These are phyloP conservation scores for Clarias magur DNA, from an alignment of 2,113 vertebrate genomes.

Conservation along the genomic window DNA sequence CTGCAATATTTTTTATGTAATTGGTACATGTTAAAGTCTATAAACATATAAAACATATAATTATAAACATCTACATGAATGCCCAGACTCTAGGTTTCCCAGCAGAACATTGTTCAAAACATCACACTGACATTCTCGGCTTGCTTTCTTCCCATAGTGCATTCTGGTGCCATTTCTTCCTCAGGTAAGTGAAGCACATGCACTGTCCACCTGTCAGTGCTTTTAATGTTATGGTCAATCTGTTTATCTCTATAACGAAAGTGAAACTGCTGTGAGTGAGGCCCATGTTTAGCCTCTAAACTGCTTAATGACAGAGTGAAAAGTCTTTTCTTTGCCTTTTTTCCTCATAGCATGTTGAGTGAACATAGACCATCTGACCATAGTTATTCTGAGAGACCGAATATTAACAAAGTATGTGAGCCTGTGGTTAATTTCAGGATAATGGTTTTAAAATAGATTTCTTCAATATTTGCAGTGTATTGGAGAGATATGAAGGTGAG, in stretches of 20 bases:
- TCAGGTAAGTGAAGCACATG: too few species aligned
- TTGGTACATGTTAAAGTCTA: too few species aligned
- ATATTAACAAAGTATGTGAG: constrained; percentile 9
- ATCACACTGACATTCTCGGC: too few species aligned
- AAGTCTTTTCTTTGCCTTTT: constrained; percentile 46
- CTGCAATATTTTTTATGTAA: too few species aligned
- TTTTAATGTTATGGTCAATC: not conserved
- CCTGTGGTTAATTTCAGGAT: constrained; percentile 16
- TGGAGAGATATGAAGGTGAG: constrained; percentile 29
- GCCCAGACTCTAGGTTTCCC: too few species aligned
- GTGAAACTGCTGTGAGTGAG: constrained; percentile 72
- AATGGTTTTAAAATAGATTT: constrained; percentile 26
- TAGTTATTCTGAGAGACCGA: not conserved
- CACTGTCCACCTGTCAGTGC: too few species aligned
- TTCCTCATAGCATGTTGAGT: constrained; percentile 64
- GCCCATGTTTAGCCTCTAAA: constrained; percentile 63
- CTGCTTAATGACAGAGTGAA: constrained; percentile 72
- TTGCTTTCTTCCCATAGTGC: too few species aligned
- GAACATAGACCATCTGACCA: constrained; percentile 59
- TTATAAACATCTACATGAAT: too few species aligned
- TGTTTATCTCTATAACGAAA: constrained; percentile 63
- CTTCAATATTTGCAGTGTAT: constrained; percentile 7
- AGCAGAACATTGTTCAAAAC: too few species aligned
- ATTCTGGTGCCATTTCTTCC: too few species aligned
- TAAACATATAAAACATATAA: too few species aligned